Evolutionary conservation across 2,113 vertebrate species (phyloP).

Genomic region (Myrmecobius fasciatus): DNA sequence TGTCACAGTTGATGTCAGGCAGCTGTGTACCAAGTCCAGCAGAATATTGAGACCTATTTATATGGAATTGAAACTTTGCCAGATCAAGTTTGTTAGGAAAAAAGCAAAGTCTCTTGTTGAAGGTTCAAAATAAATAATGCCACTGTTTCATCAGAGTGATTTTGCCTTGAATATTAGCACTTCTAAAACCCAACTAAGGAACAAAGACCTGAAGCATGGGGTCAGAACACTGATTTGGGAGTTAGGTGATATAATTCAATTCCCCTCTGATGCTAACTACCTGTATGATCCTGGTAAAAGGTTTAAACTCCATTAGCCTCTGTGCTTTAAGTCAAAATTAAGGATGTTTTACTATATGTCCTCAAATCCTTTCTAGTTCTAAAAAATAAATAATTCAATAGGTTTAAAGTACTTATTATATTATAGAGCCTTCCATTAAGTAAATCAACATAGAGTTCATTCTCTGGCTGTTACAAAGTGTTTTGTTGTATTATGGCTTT

Average conservation of each 20-base stretch:
- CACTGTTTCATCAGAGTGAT: not conserved
- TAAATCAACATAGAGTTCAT: not conserved
- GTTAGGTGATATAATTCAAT: not conserved
- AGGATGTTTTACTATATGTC: not conserved
- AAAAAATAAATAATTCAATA: not conserved
- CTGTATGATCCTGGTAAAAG: not conserved
- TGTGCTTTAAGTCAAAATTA: not conserved
- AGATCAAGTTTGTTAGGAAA: slow-evolving; percentile 41
- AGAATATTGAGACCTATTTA: not conserved
- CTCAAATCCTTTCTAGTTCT: not conserved
- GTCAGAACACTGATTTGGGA: not conserved
- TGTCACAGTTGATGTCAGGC: not conserved
- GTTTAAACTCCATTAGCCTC: not conserved
- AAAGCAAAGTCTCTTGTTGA: slow-evolving; percentile 35
- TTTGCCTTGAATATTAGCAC: not conserved
- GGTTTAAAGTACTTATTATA: not conserved
- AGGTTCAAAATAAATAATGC: not conserved
- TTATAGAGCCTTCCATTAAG: not conserved
- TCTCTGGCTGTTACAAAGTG: not conserved
- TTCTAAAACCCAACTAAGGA: not conserved
- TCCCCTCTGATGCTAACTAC: not conserved
- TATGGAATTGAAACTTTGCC: not conserved
- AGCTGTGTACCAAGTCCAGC: not conserved
- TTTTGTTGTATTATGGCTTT: not conserved
- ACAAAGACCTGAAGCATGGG: not conserved